phyloP scores from a whole-genome alignment of 1,140 invertebrate species.

The Musca vetustissima region DNA sequence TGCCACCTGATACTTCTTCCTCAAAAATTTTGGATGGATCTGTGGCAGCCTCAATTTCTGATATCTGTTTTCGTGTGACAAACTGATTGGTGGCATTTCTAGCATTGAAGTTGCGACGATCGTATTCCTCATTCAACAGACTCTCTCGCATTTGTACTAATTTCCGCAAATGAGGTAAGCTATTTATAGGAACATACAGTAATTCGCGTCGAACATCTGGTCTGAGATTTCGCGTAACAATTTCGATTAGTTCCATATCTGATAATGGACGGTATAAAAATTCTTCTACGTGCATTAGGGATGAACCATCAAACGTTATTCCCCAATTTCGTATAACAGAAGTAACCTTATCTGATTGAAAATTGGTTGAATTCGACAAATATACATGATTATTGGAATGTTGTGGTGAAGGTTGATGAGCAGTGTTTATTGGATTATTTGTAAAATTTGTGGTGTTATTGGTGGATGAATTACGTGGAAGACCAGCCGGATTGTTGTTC shows the following conservation, averaged over 20 bases:
- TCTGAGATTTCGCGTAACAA: not conserved
- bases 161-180: not conserved
- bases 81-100: not conserved
- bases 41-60: not conserved
- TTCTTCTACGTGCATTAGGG: not conserved
- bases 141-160: not conserved
- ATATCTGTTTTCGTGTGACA: not conserved
- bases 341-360: not conserved
- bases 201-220: not conserved
- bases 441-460: too few species aligned
- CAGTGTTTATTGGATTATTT: too few species aligned
- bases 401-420: too few species aligned
- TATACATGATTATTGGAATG: too few species aligned
- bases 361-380: not conserved
- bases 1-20: too few species aligned
- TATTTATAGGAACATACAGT: not conserved
- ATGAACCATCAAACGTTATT: conserved; percentile 1
- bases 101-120: too few species aligned
- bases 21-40: not conserved
- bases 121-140: too few species aligned
- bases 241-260: not conserved
- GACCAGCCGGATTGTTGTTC: too few species aligned
- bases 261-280: not conserved
- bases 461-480: too few species aligned
- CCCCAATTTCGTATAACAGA: not conserved